Evolutionary conservation across 2,888 invertebrate species (phyloP).

Genomic region (Rhingia rostrata): DNA sequence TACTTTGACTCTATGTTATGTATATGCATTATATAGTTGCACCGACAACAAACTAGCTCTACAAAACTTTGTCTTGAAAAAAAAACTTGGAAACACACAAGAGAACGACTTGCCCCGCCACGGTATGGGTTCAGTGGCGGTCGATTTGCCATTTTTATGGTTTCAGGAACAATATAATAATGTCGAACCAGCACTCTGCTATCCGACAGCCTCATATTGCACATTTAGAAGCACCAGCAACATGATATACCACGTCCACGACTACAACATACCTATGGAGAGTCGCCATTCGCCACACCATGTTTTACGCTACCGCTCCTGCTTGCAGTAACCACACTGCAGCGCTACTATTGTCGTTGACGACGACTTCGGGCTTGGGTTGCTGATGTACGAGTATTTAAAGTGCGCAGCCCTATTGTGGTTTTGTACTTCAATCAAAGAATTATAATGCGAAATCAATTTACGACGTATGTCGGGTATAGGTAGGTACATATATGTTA

Average conservation of each 20-base stretch:
- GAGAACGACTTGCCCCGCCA: conserved; percentile 72
- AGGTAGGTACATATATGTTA: conserved; percentile 26
- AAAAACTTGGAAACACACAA: conserved; percentile 68
- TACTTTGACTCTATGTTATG: conserved; percentile 30
- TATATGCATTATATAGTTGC: conserved; percentile 54
- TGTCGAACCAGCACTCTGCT: conserved; percentile 68
- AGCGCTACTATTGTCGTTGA: conserved; percentile 14
- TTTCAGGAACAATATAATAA: conserved; percentile 77
- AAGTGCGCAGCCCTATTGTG: conserved; percentile 72
- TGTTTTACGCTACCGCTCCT: conserved; percentile 5
- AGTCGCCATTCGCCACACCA: conserved; percentile 11
- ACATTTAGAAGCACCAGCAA: conserved; percentile 68
- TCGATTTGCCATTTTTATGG: conserved; percentile 82
- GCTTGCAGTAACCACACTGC: neutral
- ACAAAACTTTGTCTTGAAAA: conserved; percentile 55
- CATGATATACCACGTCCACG: conserved; percentile 61
- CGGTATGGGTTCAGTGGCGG: conserved; percentile 75
- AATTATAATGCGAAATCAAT: conserved; percentile 74
- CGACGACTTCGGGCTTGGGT: conserved; percentile 10
- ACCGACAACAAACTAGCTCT: conserved; percentile 56
- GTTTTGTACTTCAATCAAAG: conserved; percentile 72
- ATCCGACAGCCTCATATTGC: conserved; percentile 66
- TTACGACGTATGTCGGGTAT: conserved; percentile 65
- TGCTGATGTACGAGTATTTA: conserved; percentile 52
- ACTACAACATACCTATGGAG: conserved; percentile 39